Base-by-base conservation (phyloP, 2,888 invertebrate species). In the Papilio protenor region DNA sequence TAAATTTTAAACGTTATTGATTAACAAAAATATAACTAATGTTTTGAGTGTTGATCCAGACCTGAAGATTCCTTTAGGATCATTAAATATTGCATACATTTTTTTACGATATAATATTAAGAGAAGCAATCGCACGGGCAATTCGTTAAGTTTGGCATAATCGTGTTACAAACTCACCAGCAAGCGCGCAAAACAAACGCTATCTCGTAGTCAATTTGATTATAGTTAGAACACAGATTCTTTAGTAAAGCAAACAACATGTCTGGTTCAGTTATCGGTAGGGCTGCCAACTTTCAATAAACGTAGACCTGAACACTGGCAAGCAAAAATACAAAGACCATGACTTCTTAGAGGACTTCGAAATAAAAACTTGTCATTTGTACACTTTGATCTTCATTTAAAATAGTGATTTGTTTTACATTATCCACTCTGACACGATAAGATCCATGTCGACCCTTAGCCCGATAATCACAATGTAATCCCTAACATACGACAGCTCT, bases 141-240 rank as follows among this genome's bases (percentile, higher is more conserved):
- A 55, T 55, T 55, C 10, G 21, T 10, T n/a, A 55, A n/a, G n/a
- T n/a, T n/a, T 18, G 16, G 21, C 23, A 10, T 59, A 59, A 0
- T 21, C 21, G 10, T 40, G 33, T n/a, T 6, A 52, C 1, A 75
- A 66, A 76, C 76, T 69, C 23, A 70, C 69, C 70, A 47, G 45
- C 73, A 77, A 74, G 57, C 61, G 52, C 71, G 70, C 21, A 49
- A 18, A 18, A 52, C 47, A 27, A 76, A 57, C 40, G 70, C 18
- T 10, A 75, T n/a, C 14, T 75, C 69, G 55, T 69, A 52, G 40
- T 75, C 69, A 40, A 75, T 40, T 57, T 69, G 66, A 69, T 11
- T 75, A 69, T 55, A 75, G 69, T 69, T 69, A 23, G 18, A 33
- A 55, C 75, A 75, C 23, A 75, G 45, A 21, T 55, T 69, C 21